A percentile compares a stretch with the other conserved stretches of the same genome.
phyloP scores from a whole-genome alignment of 2,888 invertebrate genomes.

The Cinara cedri region DNA sequence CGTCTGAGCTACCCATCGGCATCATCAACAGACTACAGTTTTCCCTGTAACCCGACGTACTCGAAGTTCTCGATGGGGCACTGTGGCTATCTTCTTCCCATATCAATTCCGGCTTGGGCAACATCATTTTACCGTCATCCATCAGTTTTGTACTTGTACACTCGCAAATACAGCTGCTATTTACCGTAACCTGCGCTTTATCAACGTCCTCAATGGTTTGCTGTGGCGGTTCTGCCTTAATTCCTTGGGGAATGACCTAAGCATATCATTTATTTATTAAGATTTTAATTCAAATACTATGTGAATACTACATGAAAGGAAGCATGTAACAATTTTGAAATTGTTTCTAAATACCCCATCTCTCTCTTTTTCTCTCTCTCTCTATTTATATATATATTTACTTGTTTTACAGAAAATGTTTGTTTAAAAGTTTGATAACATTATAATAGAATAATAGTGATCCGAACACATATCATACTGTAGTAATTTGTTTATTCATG shows the following conservation, averaged over 20 bases:
- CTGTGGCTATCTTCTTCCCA: slow-evolving; percentile 60
- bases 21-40: slow-evolving; percentile 71
- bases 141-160: background rate
- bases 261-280: too few relatives aligned
- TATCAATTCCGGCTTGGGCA: slow-evolving; percentile 43
- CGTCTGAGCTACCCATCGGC: slow-evolving; percentile 61
- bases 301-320: too few relatives aligned
- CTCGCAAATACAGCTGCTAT: background rate
- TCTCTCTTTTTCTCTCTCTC: too few relatives aligned
- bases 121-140: background rate
- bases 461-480: too few relatives aligned
- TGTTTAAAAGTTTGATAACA: too few relatives aligned
- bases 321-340: too few relatives aligned
- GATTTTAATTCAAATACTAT: too few relatives aligned
- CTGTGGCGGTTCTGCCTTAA: background rate
- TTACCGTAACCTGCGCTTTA: background rate
- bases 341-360: too few relatives aligned
- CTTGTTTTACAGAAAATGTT: too few relatives aligned
- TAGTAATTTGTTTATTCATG: too few relatives aligned
- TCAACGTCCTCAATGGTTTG: slow-evolving; percentile 6
- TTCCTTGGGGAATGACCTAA: slow-evolving; percentile 38
- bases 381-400: too few relatives aligned
- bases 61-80: slow-evolving; percentile 58
- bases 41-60: slow-evolving; percentile 67
- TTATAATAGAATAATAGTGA: too few relatives aligned